phyloP scores from a whole-genome alignment of 1,140 invertebrate species.

The Aphelinus certus region DNA sequence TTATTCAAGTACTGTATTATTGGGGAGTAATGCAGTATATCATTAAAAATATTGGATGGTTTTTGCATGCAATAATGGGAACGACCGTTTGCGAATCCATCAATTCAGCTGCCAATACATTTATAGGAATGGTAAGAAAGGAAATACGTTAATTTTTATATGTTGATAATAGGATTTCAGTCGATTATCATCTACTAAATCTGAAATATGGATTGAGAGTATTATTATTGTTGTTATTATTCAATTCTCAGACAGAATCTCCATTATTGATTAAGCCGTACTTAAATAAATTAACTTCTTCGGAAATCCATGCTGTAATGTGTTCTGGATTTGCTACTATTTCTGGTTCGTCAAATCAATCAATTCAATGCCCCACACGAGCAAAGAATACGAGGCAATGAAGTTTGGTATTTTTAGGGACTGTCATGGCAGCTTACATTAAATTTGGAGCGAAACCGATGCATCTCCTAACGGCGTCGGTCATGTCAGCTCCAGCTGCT shows the following conservation, averaged over 20 bases:
- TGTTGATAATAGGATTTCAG: neutral
- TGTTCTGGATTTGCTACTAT: constrained; percentile 94
- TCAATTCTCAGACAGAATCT: constrained; percentile 81
- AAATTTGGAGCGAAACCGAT: constrained; percentile 85
- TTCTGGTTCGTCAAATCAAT: constrained; percentile 72
- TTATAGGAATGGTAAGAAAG: constrained; percentile 82
- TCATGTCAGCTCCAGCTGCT: constrained; percentile 95
- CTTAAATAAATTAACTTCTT: constrained; percentile 82
- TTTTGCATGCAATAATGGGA: constrained; percentile 77
- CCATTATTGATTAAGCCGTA: constrained; percentile 90
- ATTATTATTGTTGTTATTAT: neutral
- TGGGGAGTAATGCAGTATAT: constrained; percentile 87
- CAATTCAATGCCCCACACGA: neutral
- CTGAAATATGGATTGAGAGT: too few relatives aligned
- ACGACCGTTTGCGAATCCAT: constrained; percentile 94
- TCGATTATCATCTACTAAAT: neutral
- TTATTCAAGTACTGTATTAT: constrained; percentile 89
- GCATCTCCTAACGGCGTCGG: constrained; percentile 87
- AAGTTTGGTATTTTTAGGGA: constrained; percentile 65
- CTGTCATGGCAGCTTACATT: constrained; percentile 92
- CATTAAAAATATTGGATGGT: constrained; percentile 83
- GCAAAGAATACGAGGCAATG: too few relatives aligned
- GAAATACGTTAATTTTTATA: constrained; percentile 1
- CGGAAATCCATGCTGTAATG: constrained; percentile 94
- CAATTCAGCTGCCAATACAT: constrained; percentile 89